Percentiles rank a stretch among this genome's conserved stretches.
These are phyloP conservation scores for Channa striata DNA, from an alignment of 2,797 vertebrate species.

Conservation along the genomic window DNA sequence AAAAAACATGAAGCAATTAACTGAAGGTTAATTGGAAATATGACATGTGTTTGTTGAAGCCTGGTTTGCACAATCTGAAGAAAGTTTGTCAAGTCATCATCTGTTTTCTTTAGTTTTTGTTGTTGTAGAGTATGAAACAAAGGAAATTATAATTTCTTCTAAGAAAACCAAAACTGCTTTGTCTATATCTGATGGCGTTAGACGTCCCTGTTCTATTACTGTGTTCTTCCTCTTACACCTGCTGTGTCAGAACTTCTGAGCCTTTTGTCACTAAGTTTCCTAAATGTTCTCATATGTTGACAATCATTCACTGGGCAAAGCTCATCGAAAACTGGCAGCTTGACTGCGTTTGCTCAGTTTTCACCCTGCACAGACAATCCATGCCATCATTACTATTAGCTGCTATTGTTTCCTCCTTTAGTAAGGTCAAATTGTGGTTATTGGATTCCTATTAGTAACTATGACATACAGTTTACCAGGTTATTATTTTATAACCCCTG, in stretches of 20 bases:
- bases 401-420: constrained; percentile 7
- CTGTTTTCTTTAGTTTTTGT: not conserved
- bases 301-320: constrained; percentile 43
- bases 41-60: constrained; percentile 50
- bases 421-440: constrained; percentile 22
- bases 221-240: constrained; percentile 1
- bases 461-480: constrained; percentile 5
- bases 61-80: constrained; percentile 10
- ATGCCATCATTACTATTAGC: constrained; percentile 2
- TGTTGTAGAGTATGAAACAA: constrained; percentile 23
- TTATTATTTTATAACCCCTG: constrained; percentile 31
- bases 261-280: constrained; percentile 41
- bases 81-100: constrained; percentile 28
- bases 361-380: constrained; percentile 16
- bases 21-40: constrained; percentile 66
- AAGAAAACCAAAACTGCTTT: not conserved
- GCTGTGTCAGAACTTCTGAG: constrained; percentile 25
- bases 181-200: not conserved
- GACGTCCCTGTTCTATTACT: constrained; percentile 18
- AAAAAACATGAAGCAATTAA: constrained; percentile 61
- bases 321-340: constrained; percentile 49
- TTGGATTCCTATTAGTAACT: constrained; percentile 3
- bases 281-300: constrained; percentile 32
- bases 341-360: constrained; percentile 24
- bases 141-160: not conserved